phyloP scores from a whole-genome alignment of 2,113 vertebrate species.

The Hypocryptadius cinnamomeus region DNA sequence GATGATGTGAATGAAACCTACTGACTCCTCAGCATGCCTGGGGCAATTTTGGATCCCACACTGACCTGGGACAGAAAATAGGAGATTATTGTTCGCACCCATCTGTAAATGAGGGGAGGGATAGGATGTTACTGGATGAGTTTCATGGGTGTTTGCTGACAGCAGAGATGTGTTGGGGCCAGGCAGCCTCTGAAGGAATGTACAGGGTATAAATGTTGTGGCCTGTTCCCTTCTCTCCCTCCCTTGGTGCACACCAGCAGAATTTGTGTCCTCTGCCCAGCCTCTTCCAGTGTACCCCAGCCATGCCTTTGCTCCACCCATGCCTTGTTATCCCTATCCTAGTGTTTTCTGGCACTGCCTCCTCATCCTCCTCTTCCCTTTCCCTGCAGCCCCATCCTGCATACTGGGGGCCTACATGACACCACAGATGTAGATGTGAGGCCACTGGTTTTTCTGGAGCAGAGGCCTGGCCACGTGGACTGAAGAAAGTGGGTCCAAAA shows the following conservation, averaged over 20 bases:
- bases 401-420: no score
- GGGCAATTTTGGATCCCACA: neutral
- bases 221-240: neutral
- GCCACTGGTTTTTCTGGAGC: neutral
- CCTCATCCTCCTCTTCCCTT: neutral
- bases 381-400: neutral
- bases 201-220: fast-evolving
- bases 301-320: neutral
- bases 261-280: neutral
- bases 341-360: neutral
- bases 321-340: neutral
- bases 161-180: neutral
- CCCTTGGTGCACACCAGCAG: fast-evolving
- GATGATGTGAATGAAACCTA: neutral
- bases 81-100: neutral
- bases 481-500: neutral
- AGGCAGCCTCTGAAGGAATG: neutral
- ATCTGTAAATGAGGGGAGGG: neutral
- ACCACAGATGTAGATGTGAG: neutral
- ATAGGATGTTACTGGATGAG: neutral
- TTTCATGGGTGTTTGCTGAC: neutral
- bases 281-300: neutral
- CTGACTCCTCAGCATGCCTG: neutral
- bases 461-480: neutral
- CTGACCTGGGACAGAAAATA: neutral